Base-by-base conservation (phyloP, 2,113 vertebrate genomes). In the Octodon degus region DNA sequence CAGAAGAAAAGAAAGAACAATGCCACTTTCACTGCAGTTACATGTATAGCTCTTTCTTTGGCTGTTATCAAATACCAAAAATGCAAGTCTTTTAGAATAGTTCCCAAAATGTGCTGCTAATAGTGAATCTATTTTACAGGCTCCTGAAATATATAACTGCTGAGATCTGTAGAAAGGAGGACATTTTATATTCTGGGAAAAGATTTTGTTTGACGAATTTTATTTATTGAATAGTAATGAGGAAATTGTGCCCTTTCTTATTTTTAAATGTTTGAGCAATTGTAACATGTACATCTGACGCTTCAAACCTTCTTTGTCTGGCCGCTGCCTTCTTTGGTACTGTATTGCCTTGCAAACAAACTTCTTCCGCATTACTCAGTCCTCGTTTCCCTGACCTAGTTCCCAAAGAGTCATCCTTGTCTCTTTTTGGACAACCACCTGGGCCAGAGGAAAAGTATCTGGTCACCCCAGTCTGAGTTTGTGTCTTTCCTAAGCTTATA, bases 181-280 rank as follows among this genome's bases (percentile, higher is more conserved):
- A 93, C 80, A 81, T 87, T 97, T 87, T 96, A 84, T 96, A 94
- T 95, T 95, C 93, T 77, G 83, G 80, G 89, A 55, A 86, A 91
- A 67, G 65, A 68, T 92, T 96, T 97, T 97, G 82, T 90, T 97
- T 80, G 81, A 96, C 93, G 93, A 97, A 89, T 96, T 96, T 85
- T 93, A 95, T 97, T 96, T 97, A 85, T 94, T 94, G 90, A 94
- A 93, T 96, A 68, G 67, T 95, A 97, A 97, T 96, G 82, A 97
- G 85, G 55, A 92, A 95, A 93, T 93, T 90, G 70, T 84, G 72
- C 20, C 74, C 40, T 97, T 88, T 90, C 79, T 97, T 96, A 81
- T 93, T 97, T 94, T 95, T 93, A 96, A 93, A 90, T 90, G 65
- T 96, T 97, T 86, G 92, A 95, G 82, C 60, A 92, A 60, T 96